Evolutionary conservation across 2,797 vertebrate genomes (phyloP).

Genomic region (Tokudaia tokunoshimensis): DNA sequence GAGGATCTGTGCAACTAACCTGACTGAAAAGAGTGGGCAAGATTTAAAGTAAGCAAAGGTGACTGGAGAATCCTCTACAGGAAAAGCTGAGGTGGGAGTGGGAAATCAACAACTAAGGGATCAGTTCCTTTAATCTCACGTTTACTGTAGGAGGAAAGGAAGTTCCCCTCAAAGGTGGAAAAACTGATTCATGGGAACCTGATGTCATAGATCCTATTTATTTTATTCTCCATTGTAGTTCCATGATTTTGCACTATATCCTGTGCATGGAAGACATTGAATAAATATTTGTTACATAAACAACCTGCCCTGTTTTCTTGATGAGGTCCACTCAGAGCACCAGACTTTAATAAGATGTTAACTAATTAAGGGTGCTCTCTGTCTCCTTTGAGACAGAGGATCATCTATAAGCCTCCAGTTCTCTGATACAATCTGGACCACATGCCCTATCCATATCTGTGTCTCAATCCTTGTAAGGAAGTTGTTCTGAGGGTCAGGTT

Average conservation of each 20-base stretch:
- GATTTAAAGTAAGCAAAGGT: background rate
- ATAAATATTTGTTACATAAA: background rate
- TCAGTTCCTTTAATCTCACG: background rate
- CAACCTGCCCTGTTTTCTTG: background rate
- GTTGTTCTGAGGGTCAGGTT: conserved; percentile 25
- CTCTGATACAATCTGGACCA: conserved; percentile 70
- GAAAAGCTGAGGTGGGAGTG: background rate
- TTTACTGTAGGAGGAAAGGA: background rate
- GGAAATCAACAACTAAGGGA: background rate
- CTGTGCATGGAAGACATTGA: background rate
- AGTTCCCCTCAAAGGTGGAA: background rate
- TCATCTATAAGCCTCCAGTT: conserved; percentile 62
- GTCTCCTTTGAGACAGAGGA: conserved; percentile 61
- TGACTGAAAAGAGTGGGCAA: background rate
- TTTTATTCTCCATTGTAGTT: background rate
- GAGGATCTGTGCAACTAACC: background rate
- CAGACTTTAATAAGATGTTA: background rate
- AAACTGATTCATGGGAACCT: background rate
- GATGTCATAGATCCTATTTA: background rate
- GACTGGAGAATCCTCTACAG: background rate
- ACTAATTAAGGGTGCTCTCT: conserved; percentile 42
- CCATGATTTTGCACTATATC: background rate
- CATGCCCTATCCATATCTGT: conserved; percentile 16
- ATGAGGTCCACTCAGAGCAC: background rate
- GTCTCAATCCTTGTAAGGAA: background rate